Percentiles rank a stretch among this genome's conserved stretches.
Conservation (phyloP, 1,140 invertebrate species). For the Magallana gigas region DNA sequence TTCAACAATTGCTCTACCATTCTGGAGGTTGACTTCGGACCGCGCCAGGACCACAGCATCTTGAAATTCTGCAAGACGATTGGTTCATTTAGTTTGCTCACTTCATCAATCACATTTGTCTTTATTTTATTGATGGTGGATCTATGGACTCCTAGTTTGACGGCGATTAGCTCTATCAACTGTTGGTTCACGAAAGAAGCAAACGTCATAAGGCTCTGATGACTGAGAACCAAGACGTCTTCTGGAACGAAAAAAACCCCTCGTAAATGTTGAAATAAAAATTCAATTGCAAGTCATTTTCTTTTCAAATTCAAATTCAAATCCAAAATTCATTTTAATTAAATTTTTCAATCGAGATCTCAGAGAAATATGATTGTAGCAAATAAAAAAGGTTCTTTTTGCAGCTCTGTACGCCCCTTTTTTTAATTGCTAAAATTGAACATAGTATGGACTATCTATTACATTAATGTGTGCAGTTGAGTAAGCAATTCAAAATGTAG, state of each 20-base stretch:
- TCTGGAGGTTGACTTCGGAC: not conserved
- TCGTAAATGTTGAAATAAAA: too few relatives aligned
- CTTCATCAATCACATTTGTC: not conserved
- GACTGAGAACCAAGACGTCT: slow-evolving; percentile 14
- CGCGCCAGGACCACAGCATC: slow-evolving; percentile 18
- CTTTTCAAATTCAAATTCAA: too few relatives aligned
- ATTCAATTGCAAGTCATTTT: too few relatives aligned
- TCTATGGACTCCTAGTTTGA: not conserved
- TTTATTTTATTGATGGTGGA: not conserved
- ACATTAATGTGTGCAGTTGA: too few relatives aligned
- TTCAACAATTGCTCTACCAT: slow-evolving; percentile 19
- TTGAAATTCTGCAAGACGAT: slow-evolving; percentile 19
- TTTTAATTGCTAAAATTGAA: too few relatives aligned
- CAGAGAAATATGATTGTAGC: too few relatives aligned
- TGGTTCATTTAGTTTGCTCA: not conserved
- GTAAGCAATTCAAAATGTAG: too few relatives aligned
- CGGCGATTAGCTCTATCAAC: not conserved
- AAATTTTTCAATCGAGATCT: too few relatives aligned
- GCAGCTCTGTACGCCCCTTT: too few relatives aligned
- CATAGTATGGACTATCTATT: too few relatives aligned
- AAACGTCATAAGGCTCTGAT: not conserved
- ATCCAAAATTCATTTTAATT: too few relatives aligned
- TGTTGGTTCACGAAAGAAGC: slow-evolving; percentile 21
- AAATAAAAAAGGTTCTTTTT: too few relatives aligned
- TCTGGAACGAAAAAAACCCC: slow-evolving; percentile 18